Percentiles rank a stretch among this genome's conserved stretches.
Conservation (phyloP, 2,113 vertebrate genomes). For the Colinus virginianus region DNA sequence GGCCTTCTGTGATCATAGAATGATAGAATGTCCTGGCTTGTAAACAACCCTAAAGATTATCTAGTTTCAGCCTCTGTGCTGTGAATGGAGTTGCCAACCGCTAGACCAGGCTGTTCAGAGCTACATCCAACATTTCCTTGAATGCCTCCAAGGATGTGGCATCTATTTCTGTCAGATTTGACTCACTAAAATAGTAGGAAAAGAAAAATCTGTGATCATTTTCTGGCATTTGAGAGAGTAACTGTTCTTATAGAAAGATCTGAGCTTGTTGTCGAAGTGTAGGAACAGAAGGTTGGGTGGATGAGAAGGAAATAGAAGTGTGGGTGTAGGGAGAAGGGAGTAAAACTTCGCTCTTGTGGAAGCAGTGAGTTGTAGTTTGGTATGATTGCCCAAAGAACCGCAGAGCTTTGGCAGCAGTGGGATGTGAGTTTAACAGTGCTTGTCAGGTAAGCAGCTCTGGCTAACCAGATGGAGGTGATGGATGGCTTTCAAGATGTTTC, state of each 20-base stretch:
- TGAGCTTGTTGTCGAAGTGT: neutral
- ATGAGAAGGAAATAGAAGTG: neutral
- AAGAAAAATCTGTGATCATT: neutral
- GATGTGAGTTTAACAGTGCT: neutral
- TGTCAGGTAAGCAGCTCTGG: neutral
- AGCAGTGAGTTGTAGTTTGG: neutral
- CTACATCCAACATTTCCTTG: too few species aligned
- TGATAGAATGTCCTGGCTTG: too few species aligned
- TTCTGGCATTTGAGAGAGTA: neutral
- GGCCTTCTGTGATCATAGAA: neutral
- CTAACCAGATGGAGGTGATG: neutral
- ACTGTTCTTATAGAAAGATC: neutral
- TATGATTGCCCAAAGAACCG: fast-evolving
- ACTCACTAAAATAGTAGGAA: neutral
- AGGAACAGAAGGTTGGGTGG: neutral
- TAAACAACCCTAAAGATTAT: too few species aligned
- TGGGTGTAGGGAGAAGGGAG: neutral
- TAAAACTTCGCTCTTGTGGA: neutral
- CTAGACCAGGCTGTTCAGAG: too few species aligned
- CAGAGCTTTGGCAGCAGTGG: neutral
- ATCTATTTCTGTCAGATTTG: neutral
- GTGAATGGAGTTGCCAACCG: too few species aligned
- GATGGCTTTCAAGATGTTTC: neutral
- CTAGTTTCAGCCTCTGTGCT: too few species aligned
- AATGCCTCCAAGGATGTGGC: too few species aligned